Conservation (phyloP, 2,113 vertebrate genomes). For the Chlorocebus sabaeus region DNA sequence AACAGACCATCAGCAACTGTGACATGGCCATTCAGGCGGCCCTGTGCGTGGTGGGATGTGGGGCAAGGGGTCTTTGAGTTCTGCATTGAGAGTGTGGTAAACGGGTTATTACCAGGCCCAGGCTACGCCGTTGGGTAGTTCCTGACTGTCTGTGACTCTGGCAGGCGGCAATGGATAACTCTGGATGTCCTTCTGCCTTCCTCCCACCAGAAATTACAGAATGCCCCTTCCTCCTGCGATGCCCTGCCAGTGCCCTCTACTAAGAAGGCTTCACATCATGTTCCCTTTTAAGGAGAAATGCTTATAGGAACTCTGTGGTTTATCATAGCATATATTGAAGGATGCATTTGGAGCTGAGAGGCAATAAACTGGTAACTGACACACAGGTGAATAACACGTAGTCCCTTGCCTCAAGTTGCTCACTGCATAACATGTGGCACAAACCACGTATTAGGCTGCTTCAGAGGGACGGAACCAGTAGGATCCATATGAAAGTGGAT, state of each 20-base stretch:
- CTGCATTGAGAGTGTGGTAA: not conserved
- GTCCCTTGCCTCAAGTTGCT: not conserved
- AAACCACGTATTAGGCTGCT: not conserved
- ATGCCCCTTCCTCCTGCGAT: not conserved
- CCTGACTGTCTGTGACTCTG: not conserved
- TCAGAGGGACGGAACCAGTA: not conserved
- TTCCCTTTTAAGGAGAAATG: not conserved
- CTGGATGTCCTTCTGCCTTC: not conserved
- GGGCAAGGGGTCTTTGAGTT: not conserved
- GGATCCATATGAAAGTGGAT: not conserved
- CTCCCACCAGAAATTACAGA: not conserved
- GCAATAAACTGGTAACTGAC: not conserved
- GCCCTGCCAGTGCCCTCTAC: not conserved
- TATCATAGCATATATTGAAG: not conserved
- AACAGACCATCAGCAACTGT: not conserved
- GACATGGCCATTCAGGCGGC: not conserved
- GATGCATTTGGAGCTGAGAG: not conserved
- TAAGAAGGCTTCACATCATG: not conserved
- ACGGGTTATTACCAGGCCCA: not conserved
- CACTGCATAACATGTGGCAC: not conserved
- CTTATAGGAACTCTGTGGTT: not conserved
- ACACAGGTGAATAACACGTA: not conserved
- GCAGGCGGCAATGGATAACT: not conserved
- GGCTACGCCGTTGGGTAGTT: not conserved
- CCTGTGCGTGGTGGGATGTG: not conserved